Conservation (phyloP, 2,113 vertebrate species). For the Nibea coibor region DNA sequence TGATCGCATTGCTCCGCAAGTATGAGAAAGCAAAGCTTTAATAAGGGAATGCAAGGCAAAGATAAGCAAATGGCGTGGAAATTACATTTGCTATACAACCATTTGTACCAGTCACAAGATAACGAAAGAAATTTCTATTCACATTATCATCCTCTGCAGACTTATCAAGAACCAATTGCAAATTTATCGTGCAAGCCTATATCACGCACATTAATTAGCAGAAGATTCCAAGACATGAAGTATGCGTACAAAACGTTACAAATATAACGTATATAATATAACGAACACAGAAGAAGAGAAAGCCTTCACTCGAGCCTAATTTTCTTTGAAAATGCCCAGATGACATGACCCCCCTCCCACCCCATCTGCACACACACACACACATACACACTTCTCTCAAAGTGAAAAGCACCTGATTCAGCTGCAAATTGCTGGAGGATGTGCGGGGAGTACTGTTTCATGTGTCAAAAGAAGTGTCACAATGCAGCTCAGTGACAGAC, state of each 20-base stretch:
- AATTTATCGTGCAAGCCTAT: conserved; percentile 26
- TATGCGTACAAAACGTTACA: background rate
- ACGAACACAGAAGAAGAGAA: no score
- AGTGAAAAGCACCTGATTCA: background rate
- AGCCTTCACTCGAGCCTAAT: no score
- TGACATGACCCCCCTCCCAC: background rate
- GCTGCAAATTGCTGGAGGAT: background rate
- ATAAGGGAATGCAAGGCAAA: conserved; percentile 15
- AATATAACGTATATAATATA: background rate
- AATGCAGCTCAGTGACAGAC: conserved; percentile 4
- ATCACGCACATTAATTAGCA: conserved; percentile 56
- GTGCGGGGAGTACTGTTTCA: background rate
- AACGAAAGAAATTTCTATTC: conserved; percentile 50
- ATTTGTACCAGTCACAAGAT: conserved; percentile 67
- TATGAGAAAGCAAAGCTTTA: conserved; percentile 35
- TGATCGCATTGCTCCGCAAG: conserved; percentile 38
- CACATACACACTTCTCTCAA: no score
- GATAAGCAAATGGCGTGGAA: conserved; percentile 62
- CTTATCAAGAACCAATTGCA: conserved; percentile 37
- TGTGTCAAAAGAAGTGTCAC: conserved; percentile 11
- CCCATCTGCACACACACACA: no score
- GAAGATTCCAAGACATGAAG: conserved; percentile 7
- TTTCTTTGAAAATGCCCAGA: background rate
- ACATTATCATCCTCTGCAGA: conserved; percentile 26
- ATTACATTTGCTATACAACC: conserved; percentile 56